Evolutionary conservation across 2,888 invertebrate genomes (phyloP).

Genomic region (Elmis aenea): DNA sequence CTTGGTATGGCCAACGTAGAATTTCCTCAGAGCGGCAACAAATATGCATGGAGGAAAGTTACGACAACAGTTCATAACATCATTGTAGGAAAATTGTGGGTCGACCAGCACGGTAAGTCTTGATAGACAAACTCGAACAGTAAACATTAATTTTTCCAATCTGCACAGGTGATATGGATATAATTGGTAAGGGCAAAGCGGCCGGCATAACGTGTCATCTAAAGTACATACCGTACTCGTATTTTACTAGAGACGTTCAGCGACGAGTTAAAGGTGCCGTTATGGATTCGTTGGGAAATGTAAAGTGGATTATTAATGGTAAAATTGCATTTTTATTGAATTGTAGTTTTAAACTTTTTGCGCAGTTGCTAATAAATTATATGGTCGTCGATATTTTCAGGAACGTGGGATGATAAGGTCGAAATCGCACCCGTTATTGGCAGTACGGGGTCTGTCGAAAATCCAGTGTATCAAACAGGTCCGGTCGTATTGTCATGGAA

Average conservation of each 20-base stretch:
- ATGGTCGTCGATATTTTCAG: constrained; percentile 39
- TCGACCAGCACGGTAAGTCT: constrained; percentile 83
- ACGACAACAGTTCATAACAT: constrained; percentile 99
- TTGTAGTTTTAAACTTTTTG: neutral
- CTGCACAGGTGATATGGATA: constrained; percentile 86
- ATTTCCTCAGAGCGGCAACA: constrained; percentile 66
- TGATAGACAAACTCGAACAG: neutral
- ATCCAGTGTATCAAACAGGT: constrained; percentile 90
- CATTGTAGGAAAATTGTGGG: constrained; percentile 98
- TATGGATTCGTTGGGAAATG: constrained; percentile 67
- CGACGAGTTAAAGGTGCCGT: constrained; percentile 81
- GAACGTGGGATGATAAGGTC: constrained; percentile 95
- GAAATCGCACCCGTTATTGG: constrained; percentile 85
- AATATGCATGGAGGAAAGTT: constrained; percentile 97
- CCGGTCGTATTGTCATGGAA: constrained; percentile 84
- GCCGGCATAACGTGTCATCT: constrained; percentile 92
- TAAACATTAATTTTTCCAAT: constrained; percentile 2
- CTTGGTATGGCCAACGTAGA: constrained; percentile 68
- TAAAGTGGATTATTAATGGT: constrained; percentile 65
- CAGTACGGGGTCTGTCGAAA: constrained; percentile 61
- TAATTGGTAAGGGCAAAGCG: constrained; percentile 76
- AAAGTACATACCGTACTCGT: constrained; percentile 97
- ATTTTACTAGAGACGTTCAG: constrained; percentile 95
- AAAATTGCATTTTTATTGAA: constrained; percentile 54
- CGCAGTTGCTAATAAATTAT: neutral